phyloP scores from a whole-genome alignment of 1,140 invertebrate species.

The Rhagoletis pomonella region DNA sequence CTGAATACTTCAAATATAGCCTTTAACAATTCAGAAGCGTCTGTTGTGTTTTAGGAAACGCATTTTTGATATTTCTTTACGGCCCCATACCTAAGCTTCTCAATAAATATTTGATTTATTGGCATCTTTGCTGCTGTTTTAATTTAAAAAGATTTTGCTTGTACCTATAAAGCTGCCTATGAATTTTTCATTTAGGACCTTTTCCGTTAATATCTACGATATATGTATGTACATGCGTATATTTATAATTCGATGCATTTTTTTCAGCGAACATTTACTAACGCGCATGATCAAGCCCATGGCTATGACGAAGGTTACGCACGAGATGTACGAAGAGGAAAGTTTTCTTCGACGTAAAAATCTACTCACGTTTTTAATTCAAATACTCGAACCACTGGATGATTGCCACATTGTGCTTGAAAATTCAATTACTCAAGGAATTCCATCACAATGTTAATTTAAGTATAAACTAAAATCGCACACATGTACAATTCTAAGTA shows the following conservation, averaged over 20 bases:
- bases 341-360: conserved; percentile 92
- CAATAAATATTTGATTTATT: too few relatives aligned
- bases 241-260: background rate
- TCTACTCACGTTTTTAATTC: conserved; percentile 90
- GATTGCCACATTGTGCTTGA: conserved; percentile 95
- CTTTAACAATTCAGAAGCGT: too few relatives aligned
- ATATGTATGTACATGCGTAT: background rate
- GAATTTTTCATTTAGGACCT: too few relatives aligned
- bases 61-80: too few relatives aligned
- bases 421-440: conserved; percentile 95
- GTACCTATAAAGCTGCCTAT: too few relatives aligned
- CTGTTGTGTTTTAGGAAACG: too few relatives aligned
- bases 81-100: too few relatives aligned
- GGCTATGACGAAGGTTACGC: conserved; percentile 88
- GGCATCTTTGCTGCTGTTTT: too few relatives aligned
- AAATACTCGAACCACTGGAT: conserved; percentile 93
- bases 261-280: conserved; percentile 91
- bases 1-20: too few relatives aligned
- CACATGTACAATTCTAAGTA: conserved; percentile 34
- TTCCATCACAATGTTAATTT: conserved; percentile 78
- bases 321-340: conserved; percentile 96
- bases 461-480: conserved; percentile 21
- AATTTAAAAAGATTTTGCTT: too few relatives aligned
- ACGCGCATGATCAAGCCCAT: conserved; percentile 92
- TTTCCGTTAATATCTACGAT: too few relatives aligned